Conservation (phyloP, 2,113 vertebrate species). For the Entelurus aequoreus region DNA sequence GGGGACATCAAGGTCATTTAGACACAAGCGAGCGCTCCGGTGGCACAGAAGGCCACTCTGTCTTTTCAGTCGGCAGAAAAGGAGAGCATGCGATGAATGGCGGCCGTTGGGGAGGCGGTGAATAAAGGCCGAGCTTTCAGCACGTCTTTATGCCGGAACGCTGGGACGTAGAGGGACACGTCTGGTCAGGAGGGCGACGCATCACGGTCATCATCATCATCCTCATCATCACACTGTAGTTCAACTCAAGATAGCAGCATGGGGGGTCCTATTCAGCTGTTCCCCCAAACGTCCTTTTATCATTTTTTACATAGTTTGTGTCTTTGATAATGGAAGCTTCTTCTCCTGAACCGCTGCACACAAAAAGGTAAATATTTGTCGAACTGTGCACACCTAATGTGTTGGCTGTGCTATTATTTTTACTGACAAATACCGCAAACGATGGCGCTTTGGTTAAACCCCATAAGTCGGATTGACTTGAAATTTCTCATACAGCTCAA, state of each 20-base stretch:
- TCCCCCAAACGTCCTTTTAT: background rate
- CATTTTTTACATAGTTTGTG: background rate
- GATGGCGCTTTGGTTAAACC: too few relatives aligned
- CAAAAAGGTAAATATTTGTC: too few relatives aligned
- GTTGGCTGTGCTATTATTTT: too few relatives aligned
- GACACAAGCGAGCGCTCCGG: constrained; percentile 50
- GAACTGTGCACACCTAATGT: too few relatives aligned
- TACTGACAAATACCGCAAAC: too few relatives aligned
- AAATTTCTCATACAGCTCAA: too few relatives aligned
- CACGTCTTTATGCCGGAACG: constrained; percentile 60
- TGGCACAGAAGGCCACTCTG: constrained; percentile 48
- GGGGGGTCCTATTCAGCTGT: constrained; percentile 41
- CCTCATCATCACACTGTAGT: constrained; percentile 36
- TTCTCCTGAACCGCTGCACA: too few relatives aligned
- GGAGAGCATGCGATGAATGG: constrained; percentile 50
- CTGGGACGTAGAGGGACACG: constrained; percentile 50
- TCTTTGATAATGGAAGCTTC: too few relatives aligned
- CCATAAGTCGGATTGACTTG: too few relatives aligned
- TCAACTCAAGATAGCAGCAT: constrained; percentile 35
- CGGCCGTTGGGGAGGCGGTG: constrained; percentile 44
- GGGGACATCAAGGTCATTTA: constrained; percentile 49
- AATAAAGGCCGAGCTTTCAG: constrained; percentile 58
- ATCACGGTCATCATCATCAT: background rate
- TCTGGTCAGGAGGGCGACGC: constrained; percentile 50
- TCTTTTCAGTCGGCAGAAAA: constrained; percentile 49